Evolutionary conservation across 2,113 vertebrate species (phyloP).

Genomic region (Meles meles): DNA sequence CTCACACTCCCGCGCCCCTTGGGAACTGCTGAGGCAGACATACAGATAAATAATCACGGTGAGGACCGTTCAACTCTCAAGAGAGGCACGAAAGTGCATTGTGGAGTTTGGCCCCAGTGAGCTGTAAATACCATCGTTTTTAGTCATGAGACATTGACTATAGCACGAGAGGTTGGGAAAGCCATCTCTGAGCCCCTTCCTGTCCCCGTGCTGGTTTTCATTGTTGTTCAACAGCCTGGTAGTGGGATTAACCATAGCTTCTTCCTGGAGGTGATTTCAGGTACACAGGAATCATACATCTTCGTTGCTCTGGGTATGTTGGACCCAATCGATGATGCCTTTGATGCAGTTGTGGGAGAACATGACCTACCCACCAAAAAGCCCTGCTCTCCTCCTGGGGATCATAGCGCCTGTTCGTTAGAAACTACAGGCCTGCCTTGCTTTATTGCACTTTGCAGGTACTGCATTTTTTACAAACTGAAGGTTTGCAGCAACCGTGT

Average conservation of each 20-base stretch:
- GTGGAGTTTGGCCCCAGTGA: background rate
- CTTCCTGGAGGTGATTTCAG: background rate
- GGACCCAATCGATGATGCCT: background rate
- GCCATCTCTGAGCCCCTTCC: background rate
- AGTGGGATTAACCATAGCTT: background rate
- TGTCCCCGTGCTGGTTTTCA: fast-evolving
- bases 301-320: background rate
- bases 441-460: background rate
- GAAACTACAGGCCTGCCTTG: background rate
- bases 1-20: background rate
- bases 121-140: background rate
- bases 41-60: background rate
- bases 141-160: background rate
- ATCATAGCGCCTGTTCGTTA: background rate
- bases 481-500: background rate
- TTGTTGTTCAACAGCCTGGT: background rate
- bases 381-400: background rate
- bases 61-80: background rate
- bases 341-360: background rate
- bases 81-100: background rate
- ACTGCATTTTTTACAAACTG: background rate
- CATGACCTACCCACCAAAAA: background rate
- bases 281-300: background rate
- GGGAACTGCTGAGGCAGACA: background rate
- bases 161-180: background rate